Percentiles rank a stretch among this genome's conserved stretches.
Evolutionary conservation across 2,113 vertebrate species (phyloP).

Genomic region (Xenopus borealis): DNA sequence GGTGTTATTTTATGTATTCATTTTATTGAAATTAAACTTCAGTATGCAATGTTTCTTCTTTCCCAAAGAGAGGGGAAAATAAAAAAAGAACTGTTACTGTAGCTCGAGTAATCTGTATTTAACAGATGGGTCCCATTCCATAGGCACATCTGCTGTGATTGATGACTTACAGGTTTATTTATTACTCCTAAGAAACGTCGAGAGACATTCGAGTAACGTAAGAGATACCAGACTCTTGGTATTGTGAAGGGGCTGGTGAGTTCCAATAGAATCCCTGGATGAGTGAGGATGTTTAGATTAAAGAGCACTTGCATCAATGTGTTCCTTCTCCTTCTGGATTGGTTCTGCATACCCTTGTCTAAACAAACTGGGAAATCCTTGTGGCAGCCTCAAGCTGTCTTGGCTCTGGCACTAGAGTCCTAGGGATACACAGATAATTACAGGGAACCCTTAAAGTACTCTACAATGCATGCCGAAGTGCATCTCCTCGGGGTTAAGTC

Average conservation of each 20-base stretch:
- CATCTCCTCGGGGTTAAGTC: not conserved
- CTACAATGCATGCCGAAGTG: not conserved
- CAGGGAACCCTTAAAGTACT: not conserved
- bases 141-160: slow-evolving; percentile 8
- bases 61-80: too few species aligned
- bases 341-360: slow-evolving; percentile 21
- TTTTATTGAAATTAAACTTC: too few species aligned
- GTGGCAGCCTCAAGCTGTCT: slow-evolving; percentile 1
- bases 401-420: not conserved
- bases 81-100: slow-evolving; percentile 14
- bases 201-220: not conserved
- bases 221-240: not conserved
- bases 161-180: slow-evolving; percentile 25
- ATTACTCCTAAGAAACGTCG: slow-evolving; percentile 15
- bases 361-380: not conserved
- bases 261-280: not conserved
- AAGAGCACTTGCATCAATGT: slow-evolving; percentile 22
- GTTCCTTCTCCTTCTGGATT: slow-evolving; percentile 21
- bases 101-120: slow-evolving; percentile 38
- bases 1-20: too few species aligned
- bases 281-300: slow-evolving; percentile 10
- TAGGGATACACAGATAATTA: slow-evolving; percentile 23
- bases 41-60: too few species aligned
- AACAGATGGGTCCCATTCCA: slow-evolving; percentile 41
- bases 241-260: not conserved